phyloP scores from a whole-genome alignment of 1,140 invertebrate genomes.

The Pectinophora gossypiella region DNA sequence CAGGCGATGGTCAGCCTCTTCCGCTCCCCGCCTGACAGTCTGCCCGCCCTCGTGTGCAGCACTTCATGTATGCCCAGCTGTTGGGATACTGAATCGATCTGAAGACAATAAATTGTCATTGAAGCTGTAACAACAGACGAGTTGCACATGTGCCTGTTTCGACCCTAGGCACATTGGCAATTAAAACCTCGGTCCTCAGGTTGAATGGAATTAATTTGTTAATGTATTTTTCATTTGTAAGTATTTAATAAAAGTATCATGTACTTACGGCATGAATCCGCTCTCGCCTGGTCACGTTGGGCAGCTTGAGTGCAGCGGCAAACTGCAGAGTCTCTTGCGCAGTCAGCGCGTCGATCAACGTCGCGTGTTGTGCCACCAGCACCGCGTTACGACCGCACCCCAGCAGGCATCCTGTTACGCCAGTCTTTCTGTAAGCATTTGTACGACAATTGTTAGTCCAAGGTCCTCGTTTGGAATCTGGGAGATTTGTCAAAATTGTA shows the following conservation, averaged over 20 bases:
- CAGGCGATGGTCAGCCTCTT: conserved; percentile 90
- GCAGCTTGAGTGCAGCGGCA: conserved; percentile 80
- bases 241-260: not conserved
- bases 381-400: conserved; percentile 52
- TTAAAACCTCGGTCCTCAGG: too few species aligned
- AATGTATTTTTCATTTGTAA: too few species aligned
- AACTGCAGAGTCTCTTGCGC: conserved; percentile 80
- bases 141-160: too few species aligned
- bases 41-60: conserved; percentile 78
- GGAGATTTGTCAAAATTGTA: too few species aligned
- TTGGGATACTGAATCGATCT: conserved; percentile 77
- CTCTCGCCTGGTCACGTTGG: conserved; percentile 27
- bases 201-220: too few species aligned
- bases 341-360: conserved; percentile 80
- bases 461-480: too few species aligned
- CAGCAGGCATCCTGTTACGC: conserved; percentile 44
- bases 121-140: too few species aligned
- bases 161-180: too few species aligned
- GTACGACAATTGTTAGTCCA: too few species aligned
- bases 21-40: conserved; percentile 89
- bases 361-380: conserved; percentile 83
- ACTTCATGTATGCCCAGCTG: conserved; percentile 78
- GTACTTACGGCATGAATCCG: conserved; percentile 34
- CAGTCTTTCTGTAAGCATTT: conserved; percentile 45
- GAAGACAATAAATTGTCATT: too few species aligned